Percentiles rank a stretch among this genome's conserved stretches.
Evolutionary conservation across 2,113 vertebrate genomes (phyloP).

Genomic region (Brachyhypopomus gauderio): DNA sequence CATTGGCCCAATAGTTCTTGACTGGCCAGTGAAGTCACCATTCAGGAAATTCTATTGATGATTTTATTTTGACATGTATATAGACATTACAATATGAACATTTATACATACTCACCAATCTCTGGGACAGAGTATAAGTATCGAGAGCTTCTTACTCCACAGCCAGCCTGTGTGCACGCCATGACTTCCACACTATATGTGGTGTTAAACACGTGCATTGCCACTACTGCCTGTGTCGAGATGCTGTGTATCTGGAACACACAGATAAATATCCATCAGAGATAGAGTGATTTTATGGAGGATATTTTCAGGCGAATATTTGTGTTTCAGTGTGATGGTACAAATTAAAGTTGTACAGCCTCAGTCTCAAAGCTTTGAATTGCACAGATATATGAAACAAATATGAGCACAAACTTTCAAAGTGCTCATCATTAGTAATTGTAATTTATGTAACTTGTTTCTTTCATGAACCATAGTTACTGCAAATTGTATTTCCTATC

Average conservation of each 20-base stretch:
- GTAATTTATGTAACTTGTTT: background rate
- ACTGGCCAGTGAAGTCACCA: too few relatives aligned
- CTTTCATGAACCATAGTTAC: too few relatives aligned
- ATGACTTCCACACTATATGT: slow-evolving; percentile 85
- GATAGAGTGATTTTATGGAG: slow-evolving; percentile 29
- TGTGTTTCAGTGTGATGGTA: background rate
- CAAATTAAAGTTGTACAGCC: background rate
- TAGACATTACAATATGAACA: too few relatives aligned
- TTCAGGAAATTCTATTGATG: too few relatives aligned
- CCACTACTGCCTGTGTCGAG: slow-evolving; percentile 57
- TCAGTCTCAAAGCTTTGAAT: background rate
- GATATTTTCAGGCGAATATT: slow-evolving; percentile 24
- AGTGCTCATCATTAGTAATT: background rate
- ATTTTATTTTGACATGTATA: too few relatives aligned
- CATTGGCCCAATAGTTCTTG: too few relatives aligned
- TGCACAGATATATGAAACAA: background rate
- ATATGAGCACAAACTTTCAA: background rate
- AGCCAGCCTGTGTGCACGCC: slow-evolving; percentile 81
- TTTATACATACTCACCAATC: slow-evolving; percentile 71
- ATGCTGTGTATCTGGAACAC: slow-evolving; percentile 67
- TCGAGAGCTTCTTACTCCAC: slow-evolving; percentile 81
- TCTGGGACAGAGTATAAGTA: slow-evolving; percentile 77
- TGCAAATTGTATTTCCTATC: too few relatives aligned
- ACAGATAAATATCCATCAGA: background rate
- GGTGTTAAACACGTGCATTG: slow-evolving; percentile 77